Conservation (phyloP, 2,113 vertebrate genomes). For the Charina bottae region DNA sequence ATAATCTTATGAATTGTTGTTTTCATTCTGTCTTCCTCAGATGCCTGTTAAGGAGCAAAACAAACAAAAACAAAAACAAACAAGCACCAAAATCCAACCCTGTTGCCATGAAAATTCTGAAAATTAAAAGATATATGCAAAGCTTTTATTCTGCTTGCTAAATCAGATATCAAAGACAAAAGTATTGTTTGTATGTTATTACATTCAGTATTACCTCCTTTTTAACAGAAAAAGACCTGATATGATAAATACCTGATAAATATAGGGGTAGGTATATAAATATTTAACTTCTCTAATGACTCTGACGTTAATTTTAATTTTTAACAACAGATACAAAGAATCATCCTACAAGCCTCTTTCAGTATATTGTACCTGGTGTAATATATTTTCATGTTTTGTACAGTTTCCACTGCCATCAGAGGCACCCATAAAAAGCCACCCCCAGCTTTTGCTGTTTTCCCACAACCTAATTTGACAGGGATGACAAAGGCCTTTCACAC, state of each 20-base stretch:
- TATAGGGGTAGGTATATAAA: neutral
- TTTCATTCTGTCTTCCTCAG: neutral
- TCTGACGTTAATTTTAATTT: neutral
- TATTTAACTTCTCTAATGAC: neutral
- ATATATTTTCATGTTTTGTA: constrained; percentile 26
- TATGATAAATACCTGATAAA: neutral
- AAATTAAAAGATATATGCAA: neutral
- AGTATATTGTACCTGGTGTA: neutral
- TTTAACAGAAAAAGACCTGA: neutral
- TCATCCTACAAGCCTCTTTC: neutral
- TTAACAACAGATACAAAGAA: accelerated
- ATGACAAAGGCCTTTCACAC: constrained; percentile 55
- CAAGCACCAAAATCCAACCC: neutral
- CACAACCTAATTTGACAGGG: constrained; percentile 54
- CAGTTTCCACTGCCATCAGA: constrained; percentile 5
- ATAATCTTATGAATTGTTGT: neutral
- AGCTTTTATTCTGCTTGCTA: neutral
- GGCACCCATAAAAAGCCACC: constrained; percentile 46
- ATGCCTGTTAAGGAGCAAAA: neutral
- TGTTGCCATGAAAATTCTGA: neutral
- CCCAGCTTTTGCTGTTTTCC: constrained; percentile 54
- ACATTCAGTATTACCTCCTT: neutral
- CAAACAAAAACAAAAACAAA: neutral
- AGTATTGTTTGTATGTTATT: neutral
- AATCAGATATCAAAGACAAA: neutral